phyloP scores from a whole-genome alignment of 2,113 vertebrate genomes.

The Hemiprocne comata region DNA sequence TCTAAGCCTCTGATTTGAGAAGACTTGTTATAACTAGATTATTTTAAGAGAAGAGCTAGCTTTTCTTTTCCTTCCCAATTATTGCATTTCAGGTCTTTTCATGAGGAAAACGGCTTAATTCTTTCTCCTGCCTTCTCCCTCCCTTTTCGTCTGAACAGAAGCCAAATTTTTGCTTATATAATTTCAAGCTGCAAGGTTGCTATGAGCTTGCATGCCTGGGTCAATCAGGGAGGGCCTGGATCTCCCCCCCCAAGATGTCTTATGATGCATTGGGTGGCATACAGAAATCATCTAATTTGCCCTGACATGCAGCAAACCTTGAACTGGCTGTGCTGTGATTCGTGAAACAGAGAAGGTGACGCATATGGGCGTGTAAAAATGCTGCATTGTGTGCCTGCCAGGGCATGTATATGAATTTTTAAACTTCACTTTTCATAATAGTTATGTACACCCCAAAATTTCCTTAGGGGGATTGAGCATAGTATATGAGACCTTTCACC shows the following conservation, averaged over 20 bases:
- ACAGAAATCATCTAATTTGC: not conserved
- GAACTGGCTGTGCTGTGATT: not conserved
- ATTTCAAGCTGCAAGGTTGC: not conserved
- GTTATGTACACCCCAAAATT: not conserved
- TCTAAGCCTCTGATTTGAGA: not conserved
- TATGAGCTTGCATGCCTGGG: not conserved
- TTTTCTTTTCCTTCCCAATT: slow-evolving; percentile 26
- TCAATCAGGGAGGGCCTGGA: not conserved
- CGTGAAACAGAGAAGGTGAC: not conserved
- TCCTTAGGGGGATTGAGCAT: not conserved
- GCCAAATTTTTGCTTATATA: not conserved
- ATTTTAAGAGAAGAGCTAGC: not conserved
- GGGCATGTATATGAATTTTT: not conserved
- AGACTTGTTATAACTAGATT: not conserved
- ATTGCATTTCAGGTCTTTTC: not conserved
- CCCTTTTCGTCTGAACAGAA: not conserved
- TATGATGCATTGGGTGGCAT: not conserved
- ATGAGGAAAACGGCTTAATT: slow-evolving; percentile 3
- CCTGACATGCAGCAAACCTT: not conserved
- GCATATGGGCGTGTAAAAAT: not conserved
- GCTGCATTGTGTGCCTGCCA: not conserved
- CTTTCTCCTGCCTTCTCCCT: not conserved
- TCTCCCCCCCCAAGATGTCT: not conserved
- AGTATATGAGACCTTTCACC: not conserved
- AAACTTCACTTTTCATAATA: not conserved